Conservation (phyloP, 2,888 invertebrate species). For the Neoaliturus tenellus region DNA sequence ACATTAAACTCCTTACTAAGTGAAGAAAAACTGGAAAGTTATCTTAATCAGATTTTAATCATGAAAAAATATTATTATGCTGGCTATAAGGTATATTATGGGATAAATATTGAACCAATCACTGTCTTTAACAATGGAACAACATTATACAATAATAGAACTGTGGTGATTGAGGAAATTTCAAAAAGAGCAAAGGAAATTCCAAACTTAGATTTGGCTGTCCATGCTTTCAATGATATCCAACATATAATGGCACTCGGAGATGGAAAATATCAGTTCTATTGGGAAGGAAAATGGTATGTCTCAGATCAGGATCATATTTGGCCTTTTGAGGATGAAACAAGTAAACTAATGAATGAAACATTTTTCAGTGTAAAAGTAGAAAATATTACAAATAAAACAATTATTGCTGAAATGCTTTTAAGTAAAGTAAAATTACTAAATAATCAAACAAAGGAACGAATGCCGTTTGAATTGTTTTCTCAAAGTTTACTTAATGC, state of each 20-base stretch:
- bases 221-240: background rate
- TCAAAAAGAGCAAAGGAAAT: background rate
- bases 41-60: background rate
- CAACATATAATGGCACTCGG: background rate
- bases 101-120: background rate
- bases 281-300: background rate
- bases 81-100: background rate
- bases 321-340: constrained; percentile 1
- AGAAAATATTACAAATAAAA: background rate
- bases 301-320: background rate
- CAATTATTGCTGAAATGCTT: background rate
- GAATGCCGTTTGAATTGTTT: constrained; percentile 19
- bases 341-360: background rate
- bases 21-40: background rate
- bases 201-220: background rate
- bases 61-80: background rate
- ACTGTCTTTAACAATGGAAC: background rate
- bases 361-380: background rate
- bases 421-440: background rate
- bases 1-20: background rate
- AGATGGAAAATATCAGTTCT: constrained; percentile 13
- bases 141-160: background rate
- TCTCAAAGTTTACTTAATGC: background rate
- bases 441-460: background rate
- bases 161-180: background rate